Evolutionary conservation across 2,113 vertebrate genomes (phyloP).

Genomic region (Seriola quinqueradiata): DNA sequence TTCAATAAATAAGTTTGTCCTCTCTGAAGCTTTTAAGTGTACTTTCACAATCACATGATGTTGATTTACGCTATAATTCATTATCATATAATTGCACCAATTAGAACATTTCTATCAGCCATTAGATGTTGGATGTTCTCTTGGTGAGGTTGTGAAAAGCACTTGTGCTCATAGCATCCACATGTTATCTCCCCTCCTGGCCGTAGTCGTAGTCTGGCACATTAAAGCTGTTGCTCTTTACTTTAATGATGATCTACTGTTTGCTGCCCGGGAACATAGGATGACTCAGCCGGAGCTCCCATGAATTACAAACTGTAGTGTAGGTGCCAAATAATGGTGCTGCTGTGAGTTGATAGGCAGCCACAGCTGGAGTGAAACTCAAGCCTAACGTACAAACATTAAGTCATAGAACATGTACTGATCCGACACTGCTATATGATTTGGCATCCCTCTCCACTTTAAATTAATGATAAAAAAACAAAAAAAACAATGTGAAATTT

Average conservation of each 20-base stretch:
- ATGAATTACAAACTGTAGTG: slow-evolving; percentile 8
- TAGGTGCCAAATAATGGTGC: not conserved
- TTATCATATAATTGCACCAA: not conserved
- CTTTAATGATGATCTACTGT: not conserved
- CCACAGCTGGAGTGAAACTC: not conserved
- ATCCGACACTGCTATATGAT: not conserved
- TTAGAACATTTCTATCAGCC: not conserved
- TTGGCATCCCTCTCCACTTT: not conserved
- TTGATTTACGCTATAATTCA: not conserved
- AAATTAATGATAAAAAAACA: not conserved
- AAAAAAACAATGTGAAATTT: not conserved
- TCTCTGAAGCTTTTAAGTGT: not conserved
- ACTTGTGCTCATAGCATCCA: slow-evolving; percentile 5
- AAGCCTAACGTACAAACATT: not conserved
- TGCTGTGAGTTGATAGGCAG: not conserved
- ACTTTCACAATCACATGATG: not conserved
- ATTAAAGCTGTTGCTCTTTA: not conserved
- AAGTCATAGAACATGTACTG: not conserved
- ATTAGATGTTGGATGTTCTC: not conserved
- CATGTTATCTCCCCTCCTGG: not conserved
- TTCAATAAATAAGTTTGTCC: not conserved
- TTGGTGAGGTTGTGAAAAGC: not conserved
- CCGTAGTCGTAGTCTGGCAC: not conserved
- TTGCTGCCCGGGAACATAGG: not conserved
- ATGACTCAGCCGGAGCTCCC: not conserved